Conservation (phyloP, 2,888 invertebrate species). For the Eustalomyia histrio region DNA sequence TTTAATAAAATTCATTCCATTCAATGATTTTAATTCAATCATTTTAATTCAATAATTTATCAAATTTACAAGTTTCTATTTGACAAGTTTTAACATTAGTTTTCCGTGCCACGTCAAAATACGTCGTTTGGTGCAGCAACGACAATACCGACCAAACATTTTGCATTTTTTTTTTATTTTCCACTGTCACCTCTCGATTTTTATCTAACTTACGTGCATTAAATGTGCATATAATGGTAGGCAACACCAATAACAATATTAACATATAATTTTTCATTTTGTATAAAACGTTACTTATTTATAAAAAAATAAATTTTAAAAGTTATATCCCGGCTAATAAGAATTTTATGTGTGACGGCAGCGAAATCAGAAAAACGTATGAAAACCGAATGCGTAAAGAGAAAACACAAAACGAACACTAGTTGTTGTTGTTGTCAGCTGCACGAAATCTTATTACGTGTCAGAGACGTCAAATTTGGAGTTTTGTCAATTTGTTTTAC, state of each 20-base stretch:
- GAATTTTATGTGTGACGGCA: constrained; percentile 23
- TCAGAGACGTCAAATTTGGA: constrained; percentile 57
- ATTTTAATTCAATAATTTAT: constrained; percentile 41
- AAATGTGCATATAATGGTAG: constrained; percentile 85
- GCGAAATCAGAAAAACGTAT: constrained; percentile 51
- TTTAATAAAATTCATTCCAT: background rate
- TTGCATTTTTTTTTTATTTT: constrained; percentile 29
- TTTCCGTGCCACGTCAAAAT: constrained; percentile 57
- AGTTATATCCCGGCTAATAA: constrained; percentile 25
- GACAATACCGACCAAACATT: constrained; percentile 41
- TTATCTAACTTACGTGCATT: constrained; percentile 84
- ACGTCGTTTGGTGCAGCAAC: constrained; percentile 41
- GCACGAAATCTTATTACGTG: constrained; percentile 56
- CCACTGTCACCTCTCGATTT: background rate
- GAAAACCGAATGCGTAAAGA: constrained; percentile 47
- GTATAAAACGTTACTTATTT: constrained; percentile 48
- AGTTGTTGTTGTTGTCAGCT: constrained; percentile 43
- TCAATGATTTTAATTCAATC: background rate
- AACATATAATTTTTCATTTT: constrained; percentile 86
- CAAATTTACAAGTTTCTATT: background rate
- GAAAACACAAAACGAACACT: constrained; percentile 48
- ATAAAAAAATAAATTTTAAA: constrained; percentile 12
- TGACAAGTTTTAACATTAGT: constrained; percentile 13
- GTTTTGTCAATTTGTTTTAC: constrained; percentile 32
- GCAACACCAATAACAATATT: constrained; percentile 84